A percentile compares a stretch with the other conserved stretches of the same genome.
Conservation (phyloP, 1,140 invertebrate species). For the Drosophila ogumai region DNA sequence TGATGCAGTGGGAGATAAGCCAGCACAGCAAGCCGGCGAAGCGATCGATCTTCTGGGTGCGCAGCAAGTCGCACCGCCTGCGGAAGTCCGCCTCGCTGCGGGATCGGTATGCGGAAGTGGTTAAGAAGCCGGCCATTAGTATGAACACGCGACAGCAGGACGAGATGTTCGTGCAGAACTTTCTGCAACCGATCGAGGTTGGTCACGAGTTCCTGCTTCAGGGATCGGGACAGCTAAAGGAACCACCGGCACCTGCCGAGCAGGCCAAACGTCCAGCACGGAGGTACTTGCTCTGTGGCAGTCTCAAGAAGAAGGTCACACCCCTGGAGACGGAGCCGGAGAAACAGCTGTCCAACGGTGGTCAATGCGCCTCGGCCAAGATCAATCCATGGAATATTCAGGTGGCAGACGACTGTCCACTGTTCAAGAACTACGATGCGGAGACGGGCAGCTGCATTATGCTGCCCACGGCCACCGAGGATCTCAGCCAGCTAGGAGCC, state of each 20-base stretch:
- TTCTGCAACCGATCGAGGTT: constrained; percentile 79
- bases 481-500: constrained; percentile 79
- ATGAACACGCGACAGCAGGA: constrained; percentile 83
- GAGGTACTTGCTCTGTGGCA: constrained; percentile 74
- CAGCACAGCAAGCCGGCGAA: constrained; percentile 79
- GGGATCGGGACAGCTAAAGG: constrained; percentile 45
- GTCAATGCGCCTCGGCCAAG: constrained; percentile 31
- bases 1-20: constrained; percentile 81
- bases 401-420: constrained; percentile 71
- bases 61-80: constrained; percentile 83
- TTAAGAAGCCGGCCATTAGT: constrained; percentile 80
- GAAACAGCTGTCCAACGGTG: constrained; percentile 71
- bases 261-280: constrained; percentile 50
- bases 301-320: constrained; percentile 82
- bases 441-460: constrained; percentile 85
- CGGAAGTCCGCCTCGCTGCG: constrained; percentile 80
- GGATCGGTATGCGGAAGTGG: constrained; percentile 82
- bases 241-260: constrained; percentile 33
- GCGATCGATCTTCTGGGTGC: constrained; percentile 81
- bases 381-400: constrained; percentile 78
- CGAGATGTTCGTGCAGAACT: constrained; percentile 80
- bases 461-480: constrained; percentile 84
- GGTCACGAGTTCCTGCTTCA: constrained; percentile 43
- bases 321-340: constrained; percentile 81
- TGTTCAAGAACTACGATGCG: constrained; percentile 84